A percentile compares a stretch with the other conserved stretches of the same genome.
Conservation (phyloP, 2,888 invertebrate genomes). For the Brenthis ino region DNA sequence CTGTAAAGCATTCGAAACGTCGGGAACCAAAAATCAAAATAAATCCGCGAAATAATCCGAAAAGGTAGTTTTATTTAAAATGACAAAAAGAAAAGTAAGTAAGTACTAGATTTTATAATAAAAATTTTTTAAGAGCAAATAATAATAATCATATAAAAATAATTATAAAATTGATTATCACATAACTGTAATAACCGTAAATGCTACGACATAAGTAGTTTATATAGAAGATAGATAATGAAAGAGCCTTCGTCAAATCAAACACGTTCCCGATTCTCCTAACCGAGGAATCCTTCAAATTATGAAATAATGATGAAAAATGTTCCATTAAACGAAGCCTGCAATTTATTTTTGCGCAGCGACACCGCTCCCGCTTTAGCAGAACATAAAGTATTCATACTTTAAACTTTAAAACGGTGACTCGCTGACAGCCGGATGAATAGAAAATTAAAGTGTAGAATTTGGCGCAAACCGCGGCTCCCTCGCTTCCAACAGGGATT, state of each 20-base stretch:
- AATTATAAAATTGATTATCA: neutral
- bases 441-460: slow-evolving; percentile 41
- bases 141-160: no score
- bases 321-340: slow-evolving; percentile 38
- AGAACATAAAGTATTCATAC: slow-evolving; percentile 40
- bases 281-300: slow-evolving; percentile 33
- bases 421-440: slow-evolving; percentile 40
- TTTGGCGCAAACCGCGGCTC: slow-evolving; percentile 31
- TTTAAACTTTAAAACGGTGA: slow-evolving; percentile 40
- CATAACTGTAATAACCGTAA: neutral
- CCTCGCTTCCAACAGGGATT: slow-evolving; percentile 8
- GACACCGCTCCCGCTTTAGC: slow-evolving; percentile 34
- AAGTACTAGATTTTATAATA: no score
- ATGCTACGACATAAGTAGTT: neutral
- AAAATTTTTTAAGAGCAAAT: no score
- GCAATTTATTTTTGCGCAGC: slow-evolving; percentile 36
- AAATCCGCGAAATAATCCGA: no score
- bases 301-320: slow-evolving; percentile 40
- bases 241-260: slow-evolving; percentile 22
- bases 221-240: neutral
- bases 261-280: slow-evolving; percentile 11
- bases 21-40: no score
- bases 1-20: no score
- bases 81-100: no score
- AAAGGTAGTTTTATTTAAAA: no score